phyloP scores from a whole-genome alignment of 2,113 vertebrate genomes.

The Pseudonaja textilis region DNA sequence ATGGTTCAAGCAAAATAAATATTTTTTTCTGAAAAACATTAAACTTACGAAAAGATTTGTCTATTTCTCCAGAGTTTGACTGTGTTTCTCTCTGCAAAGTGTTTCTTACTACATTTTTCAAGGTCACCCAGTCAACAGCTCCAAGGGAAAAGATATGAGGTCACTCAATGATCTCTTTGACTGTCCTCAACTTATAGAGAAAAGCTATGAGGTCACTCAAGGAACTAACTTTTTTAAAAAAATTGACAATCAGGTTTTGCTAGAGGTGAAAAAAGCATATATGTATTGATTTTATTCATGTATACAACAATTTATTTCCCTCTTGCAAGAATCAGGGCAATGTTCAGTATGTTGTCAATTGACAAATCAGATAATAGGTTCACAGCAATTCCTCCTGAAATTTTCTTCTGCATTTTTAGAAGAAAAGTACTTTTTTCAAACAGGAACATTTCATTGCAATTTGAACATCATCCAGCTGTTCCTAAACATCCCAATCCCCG shows the following conservation, averaged over 20 bases:
- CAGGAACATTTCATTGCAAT: neutral
- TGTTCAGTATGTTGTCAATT: neutral
- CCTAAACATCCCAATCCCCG: neutral
- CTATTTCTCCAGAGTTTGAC: neutral
- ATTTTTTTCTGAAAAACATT: neutral
- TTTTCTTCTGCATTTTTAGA: neutral
- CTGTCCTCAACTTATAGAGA: neutral
- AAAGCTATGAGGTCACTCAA: too few species aligned
- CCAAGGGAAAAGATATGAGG: neutral
- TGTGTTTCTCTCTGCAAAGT: neutral
- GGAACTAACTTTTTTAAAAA: neutral
- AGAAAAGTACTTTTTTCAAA: neutral
- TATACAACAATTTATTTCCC: neutral
- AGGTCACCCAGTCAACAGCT: neutral
- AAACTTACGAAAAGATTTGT: neutral
- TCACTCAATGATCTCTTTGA: neutral
- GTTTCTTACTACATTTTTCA: neutral
- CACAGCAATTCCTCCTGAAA: neutral
- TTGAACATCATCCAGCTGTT: neutral
- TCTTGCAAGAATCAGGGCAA: neutral
- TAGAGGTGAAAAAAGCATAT: neutral
- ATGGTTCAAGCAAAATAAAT: neutral
- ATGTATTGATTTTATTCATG: neutral
- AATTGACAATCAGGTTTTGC: neutral
- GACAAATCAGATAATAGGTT: neutral